These are phyloP conservation scores for Sinelater perroti DNA, from an alignment of 2,888 invertebrate genomes.

Conservation along the genomic window DNA sequence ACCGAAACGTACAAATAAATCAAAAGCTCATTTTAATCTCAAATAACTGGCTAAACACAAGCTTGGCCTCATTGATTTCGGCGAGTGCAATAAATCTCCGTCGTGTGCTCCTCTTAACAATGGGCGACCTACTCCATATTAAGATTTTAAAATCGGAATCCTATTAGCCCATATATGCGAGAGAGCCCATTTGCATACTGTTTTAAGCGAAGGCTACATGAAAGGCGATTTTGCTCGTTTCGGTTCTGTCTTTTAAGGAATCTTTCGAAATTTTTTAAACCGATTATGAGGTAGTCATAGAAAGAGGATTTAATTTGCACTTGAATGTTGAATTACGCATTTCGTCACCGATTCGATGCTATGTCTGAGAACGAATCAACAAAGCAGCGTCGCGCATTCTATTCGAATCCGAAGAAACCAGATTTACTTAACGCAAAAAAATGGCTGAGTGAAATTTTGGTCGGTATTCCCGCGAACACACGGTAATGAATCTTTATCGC, in stretches of 20 bases:
- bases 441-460: conserved; percentile 53
- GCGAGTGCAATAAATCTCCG: conserved; percentile 27
- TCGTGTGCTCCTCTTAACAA: conserved; percentile 22
- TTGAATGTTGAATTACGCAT: neutral
- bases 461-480: conserved; percentile 52
- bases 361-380: too few relatives aligned
- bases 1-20: conserved; percentile 27
- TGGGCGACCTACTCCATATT: conserved; percentile 14
- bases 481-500: conserved; percentile 63
- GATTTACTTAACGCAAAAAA: conserved; percentile 43
- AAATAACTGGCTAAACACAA: conserved; percentile 30
- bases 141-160: conserved; percentile 23
- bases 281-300: too few relatives aligned
- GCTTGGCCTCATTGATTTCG: conserved; percentile 25
- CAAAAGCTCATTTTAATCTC: conserved; percentile 36
- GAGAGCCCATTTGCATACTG: conserved; percentile 4
- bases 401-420: conserved; percentile 36
- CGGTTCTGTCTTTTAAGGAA: too few relatives aligned
- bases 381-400: conserved; percentile 9
- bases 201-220: conserved; percentile 16
- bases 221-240: conserved; percentile 13
- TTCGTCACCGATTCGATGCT: neutral
- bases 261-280: too few relatives aligned
- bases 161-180: conserved; percentile 22
- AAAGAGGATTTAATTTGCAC: too few relatives aligned